A percentile compares a stretch with the other conserved stretches of the same genome.
Conservation (phyloP, 1,140 invertebrate genomes). For the Aphidius ervi region DNA sequence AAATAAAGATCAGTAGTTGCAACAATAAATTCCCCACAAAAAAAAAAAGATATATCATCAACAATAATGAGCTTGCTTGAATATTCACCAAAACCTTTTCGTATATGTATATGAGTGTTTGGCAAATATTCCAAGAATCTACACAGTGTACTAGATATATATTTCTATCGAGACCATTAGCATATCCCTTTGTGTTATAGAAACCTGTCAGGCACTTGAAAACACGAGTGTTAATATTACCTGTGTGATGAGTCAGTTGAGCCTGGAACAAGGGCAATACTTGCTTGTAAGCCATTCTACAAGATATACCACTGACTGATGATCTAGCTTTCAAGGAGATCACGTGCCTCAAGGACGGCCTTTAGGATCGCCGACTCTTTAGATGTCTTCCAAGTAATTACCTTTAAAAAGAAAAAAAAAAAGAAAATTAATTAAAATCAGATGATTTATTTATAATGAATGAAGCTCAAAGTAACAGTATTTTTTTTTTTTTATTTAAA, state of each 20-base stretch:
- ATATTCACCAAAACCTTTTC: too few species aligned
- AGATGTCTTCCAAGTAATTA: constrained; percentile 32
- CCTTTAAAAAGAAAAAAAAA: background rate
- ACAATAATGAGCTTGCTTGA: too few species aligned
- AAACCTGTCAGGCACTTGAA: constrained; percentile 26
- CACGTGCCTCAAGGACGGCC: constrained; percentile 29
- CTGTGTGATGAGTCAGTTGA: constrained; percentile 30
- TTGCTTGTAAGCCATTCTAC: constrained; percentile 35
- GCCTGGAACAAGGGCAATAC: constrained; percentile 31
- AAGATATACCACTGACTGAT: constrained; percentile 30
- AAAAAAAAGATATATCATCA: too few species aligned
- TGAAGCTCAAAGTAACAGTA: too few species aligned
- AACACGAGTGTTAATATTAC: constrained; percentile 30
- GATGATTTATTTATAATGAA: background rate
- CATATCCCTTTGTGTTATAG: constrained; percentile 18
- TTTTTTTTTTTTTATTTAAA: too few species aligned
- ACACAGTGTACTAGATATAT: too few species aligned
- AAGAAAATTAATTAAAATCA: background rate
- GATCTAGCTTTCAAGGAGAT: constrained; percentile 34
- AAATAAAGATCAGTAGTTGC: too few species aligned
- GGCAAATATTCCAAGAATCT: too few species aligned
- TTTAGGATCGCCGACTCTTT: constrained; percentile 31
- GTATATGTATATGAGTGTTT: too few species aligned
- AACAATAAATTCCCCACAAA: too few species aligned
- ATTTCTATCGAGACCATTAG: too few species aligned